A percentile compares a stretch with the other conserved stretches of the same genome.
phyloP scores from a whole-genome alignment of 2,113 vertebrate species.

The Aythya baeri region DNA sequence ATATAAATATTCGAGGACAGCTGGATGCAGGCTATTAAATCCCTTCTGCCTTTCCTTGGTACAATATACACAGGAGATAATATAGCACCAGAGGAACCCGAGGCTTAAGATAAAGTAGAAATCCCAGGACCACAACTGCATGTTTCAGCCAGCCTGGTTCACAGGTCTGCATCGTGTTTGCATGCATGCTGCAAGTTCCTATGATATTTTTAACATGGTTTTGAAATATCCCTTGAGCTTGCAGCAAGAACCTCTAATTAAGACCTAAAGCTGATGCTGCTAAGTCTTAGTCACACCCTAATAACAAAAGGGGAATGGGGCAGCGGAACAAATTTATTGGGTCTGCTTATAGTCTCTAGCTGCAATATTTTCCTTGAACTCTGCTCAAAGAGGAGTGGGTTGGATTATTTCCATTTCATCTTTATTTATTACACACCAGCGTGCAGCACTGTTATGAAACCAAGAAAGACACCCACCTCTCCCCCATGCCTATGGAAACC shows the following conservation, averaged over 20 bases:
- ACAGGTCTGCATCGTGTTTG: background rate
- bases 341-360: slow-evolving; percentile 58
- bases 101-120: background rate
- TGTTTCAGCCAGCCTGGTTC: background rate
- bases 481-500: slow-evolving; percentile 28
- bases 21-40: background rate
- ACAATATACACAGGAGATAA: background rate
- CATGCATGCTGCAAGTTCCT: background rate
- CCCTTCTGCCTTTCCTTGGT: background rate
- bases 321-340: slow-evolving; percentile 39
- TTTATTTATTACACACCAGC: slow-evolving; percentile 55
- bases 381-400: slow-evolving; percentile 52
- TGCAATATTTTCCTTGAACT: slow-evolving; percentile 70
- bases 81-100: background rate
- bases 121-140: background rate
- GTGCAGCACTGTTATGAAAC: slow-evolving; percentile 38
- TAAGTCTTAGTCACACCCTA: slow-evolving; percentile 57
- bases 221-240: background rate
- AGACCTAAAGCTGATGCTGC: slow-evolving; percentile 53
- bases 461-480: slow-evolving; percentile 49
- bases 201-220: background rate
- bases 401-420: slow-evolving; percentile 68
- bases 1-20: background rate
- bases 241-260: background rate
- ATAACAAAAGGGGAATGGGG: slow-evolving; percentile 51